Base-by-base conservation (phyloP, 1,140 invertebrate species). In the Papilio glaucus region DNA sequence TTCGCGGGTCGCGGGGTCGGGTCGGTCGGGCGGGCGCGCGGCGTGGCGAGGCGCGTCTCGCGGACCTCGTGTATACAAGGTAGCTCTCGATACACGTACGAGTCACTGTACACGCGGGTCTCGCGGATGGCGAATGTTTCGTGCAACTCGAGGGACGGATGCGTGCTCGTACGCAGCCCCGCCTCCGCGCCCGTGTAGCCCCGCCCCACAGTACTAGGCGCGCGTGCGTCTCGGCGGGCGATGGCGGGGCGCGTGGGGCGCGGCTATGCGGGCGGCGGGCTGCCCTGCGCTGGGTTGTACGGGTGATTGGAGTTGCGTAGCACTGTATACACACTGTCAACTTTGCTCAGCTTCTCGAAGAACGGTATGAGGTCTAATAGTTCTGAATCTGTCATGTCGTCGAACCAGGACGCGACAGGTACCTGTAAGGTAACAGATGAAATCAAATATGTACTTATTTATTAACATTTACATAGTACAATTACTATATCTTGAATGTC, bases 321-420 rank as follows among this genome's bases (percentile, higher is more conserved):
- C 91, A 98, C 96, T 88, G 96, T 97, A 93, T 98, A 98, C 83
- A 99, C 97, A 94, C 97, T 98, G 85, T 98, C 97, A 82, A 98
- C 97, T 94, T 97, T 98, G 93, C 97, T 98, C 76, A 99, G 94
- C 91, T 98, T 97, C 92, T 99, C 98, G 91, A 99, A 98, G 89
- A 99, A 98, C 72, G 98, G 98, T 88, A 99, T 98, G 82, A 99
- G 94, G 93, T 99, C 98, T 78, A 98, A 94, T 57, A 99, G 94
- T 94, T 99, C 98, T 67, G 97, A 97, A 93, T 99, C 98, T 82
- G 96, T 97, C 95, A 98, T 98, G 91, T 99, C 98, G 93, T 99
- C 98, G 93, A 99, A 99, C 98, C 98, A 99, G 72, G 98, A 98
- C 88, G 97, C 97, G 72, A 99, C 98, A 90, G 98, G 98, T 92